Evolutionary conservation across 2,113 vertebrate species (phyloP).

Genomic region (Cephalophus harveyi): DNA sequence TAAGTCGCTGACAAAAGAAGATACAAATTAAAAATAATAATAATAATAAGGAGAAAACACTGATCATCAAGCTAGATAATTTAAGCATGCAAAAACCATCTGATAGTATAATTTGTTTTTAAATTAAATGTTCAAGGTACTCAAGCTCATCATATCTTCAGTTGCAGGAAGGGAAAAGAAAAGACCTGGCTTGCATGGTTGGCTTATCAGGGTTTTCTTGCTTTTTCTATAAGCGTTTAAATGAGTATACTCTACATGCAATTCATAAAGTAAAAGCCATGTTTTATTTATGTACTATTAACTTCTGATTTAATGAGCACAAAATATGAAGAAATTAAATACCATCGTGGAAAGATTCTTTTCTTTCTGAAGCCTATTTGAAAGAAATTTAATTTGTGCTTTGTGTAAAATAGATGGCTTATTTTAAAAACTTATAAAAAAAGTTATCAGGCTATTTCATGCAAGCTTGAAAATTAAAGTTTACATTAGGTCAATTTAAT

Average conservation of each 20-base stretch:
- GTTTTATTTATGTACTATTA: conserved; percentile 46
- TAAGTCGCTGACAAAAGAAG: conserved; percentile 80
- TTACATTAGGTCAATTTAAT: conserved; percentile 44
- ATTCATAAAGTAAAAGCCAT: conserved; percentile 44
- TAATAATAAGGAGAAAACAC: not conserved
- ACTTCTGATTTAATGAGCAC: not conserved
- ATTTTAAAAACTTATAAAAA: conserved; percentile 46
- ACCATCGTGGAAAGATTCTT: conserved; percentile 21
- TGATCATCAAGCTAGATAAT: not conserved
- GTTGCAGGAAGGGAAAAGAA: not conserved
- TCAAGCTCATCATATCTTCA: not conserved
- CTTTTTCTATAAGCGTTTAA: conserved; percentile 31
- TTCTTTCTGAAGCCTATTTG: conserved; percentile 31
- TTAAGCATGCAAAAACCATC: not conserved
- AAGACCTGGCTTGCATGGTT: not conserved
- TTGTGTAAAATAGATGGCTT: conserved; percentile 44
- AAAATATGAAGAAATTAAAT: conserved; percentile 43
- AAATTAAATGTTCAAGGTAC: not conserved
- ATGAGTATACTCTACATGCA: not conserved
- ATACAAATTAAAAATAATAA: not conserved
- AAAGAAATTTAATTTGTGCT: conserved; percentile 55
- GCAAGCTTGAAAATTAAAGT: not conserved
- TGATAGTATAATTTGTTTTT: conserved; percentile 11
- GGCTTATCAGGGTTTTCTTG: not conserved
- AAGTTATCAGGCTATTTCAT: conserved; percentile 25